A percentile compares a stretch with the other conserved stretches of the same genome.
These are phyloP conservation scores for Ctenopoma multispine DNA, from an alignment of 2,797 vertebrate species.

Conservation along the genomic window DNA sequence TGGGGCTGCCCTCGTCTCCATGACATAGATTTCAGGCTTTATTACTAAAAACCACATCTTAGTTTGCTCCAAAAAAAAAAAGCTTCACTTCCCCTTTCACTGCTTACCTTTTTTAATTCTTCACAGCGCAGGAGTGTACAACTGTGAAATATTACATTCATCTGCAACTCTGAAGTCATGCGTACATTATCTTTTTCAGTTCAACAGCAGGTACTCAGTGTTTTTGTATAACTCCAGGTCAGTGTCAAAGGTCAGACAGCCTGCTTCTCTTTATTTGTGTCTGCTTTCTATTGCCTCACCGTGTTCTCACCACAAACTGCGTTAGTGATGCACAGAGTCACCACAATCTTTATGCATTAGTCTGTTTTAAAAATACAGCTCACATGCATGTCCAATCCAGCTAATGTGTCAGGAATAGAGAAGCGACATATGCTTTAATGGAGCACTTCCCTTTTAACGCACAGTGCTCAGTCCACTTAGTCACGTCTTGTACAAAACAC, in stretches of 20 bases:
- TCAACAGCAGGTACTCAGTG: background rate
- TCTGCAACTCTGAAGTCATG: background rate
- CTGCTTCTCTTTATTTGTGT: background rate
- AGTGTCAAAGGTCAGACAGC: background rate
- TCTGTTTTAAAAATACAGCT: background rate
- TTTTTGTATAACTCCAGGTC: background rate
- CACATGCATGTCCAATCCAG: background rate
- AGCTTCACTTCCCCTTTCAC: constrained; percentile 67
- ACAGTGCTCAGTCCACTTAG: constrained; percentile 8
- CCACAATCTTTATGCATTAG: background rate
- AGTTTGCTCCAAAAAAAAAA: background rate
- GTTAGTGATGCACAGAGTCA: background rate
- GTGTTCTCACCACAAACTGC: constrained; percentile 5
- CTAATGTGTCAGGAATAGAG: constrained; percentile 68
- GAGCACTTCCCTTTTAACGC: constrained; percentile 77
- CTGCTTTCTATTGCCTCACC: background rate
- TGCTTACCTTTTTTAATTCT: background rate
- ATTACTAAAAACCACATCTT: background rate
- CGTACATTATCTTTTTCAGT: background rate
- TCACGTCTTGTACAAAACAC: background rate
- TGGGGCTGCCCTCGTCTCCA: constrained; percentile 28
- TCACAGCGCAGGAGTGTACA: background rate
- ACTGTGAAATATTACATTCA: background rate
- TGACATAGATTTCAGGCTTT: background rate
- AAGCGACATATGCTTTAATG: constrained; percentile 65